phyloP scores from a whole-genome alignment of 1,140 invertebrate species.

The Nixonia krombeini region DNA sequence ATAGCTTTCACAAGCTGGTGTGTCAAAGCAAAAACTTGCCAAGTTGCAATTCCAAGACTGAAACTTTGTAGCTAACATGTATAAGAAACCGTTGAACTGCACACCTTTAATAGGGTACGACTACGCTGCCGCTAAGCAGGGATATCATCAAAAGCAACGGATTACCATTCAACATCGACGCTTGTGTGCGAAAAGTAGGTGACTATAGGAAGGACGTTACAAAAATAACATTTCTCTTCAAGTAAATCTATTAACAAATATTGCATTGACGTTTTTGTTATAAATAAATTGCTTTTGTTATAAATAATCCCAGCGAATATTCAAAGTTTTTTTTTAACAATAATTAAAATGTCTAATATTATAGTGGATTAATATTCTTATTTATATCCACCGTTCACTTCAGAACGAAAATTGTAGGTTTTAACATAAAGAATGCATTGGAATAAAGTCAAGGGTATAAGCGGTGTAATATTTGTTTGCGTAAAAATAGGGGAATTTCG shows the following conservation, averaged over 20 bases:
- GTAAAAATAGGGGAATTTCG: too few species aligned
- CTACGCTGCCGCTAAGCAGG: neutral
- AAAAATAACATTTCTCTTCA: neutral
- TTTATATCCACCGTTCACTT: too few species aligned
- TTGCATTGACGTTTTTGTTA: neutral
- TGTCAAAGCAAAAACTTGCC: slow-evolving; percentile 22
- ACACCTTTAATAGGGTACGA: neutral
- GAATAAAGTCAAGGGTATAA: too few species aligned
- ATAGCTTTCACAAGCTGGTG: slow-evolving; percentile 10
- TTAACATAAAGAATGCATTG: too few species aligned
- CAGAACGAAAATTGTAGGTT: too few species aligned
- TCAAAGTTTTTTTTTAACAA: too few species aligned
- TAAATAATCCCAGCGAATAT: neutral
- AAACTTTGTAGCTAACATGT: neutral
- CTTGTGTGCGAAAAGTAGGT: too few species aligned
- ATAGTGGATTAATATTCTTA: too few species aligned
- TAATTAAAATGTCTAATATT: too few species aligned
- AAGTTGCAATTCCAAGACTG: slow-evolving; percentile 1
- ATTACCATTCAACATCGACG: neutral
- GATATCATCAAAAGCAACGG: neutral
- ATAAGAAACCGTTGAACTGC: slow-evolving; percentile 22
- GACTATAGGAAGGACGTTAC: neutral
- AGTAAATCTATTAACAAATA: neutral
- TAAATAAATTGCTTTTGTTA: neutral
- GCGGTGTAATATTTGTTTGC: too few species aligned